phyloP scores from a whole-genome alignment of 2,888 invertebrate genomes.

The Amorpha juglandis region DNA sequence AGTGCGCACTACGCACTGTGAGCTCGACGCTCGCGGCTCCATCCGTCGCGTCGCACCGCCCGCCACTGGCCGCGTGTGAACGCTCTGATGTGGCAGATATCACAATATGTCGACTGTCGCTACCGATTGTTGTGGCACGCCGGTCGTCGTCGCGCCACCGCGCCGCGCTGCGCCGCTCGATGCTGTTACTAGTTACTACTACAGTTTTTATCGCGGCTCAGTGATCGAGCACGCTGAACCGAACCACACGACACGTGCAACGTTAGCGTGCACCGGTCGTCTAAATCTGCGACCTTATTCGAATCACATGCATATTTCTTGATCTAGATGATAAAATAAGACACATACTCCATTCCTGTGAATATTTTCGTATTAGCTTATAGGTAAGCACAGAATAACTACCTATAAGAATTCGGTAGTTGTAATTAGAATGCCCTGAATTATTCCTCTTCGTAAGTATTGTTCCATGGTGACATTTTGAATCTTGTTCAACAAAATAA shows the following conservation, averaged over 20 bases:
- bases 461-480: not conserved
- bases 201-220: conserved; percentile 15
- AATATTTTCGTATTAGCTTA: too few relatives aligned
- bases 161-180: not conserved
- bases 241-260: conserved; percentile 14
- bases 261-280: not conserved
- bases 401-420: too few relatives aligned
- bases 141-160: not conserved
- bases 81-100: conserved; percentile 31
- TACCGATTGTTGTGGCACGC: conserved; percentile 28
- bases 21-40: not conserved
- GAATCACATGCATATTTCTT: not conserved
- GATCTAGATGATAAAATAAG: not conserved
- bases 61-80: conserved; percentile 35
- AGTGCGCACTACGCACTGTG: not conserved
- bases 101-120: conserved; percentile 31
- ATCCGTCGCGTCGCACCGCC: not conserved
- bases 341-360: not conserved
- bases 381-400: too few relatives aligned
- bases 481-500: not conserved
- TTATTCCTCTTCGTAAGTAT: too few relatives aligned
- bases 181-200: not conserved
- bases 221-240: conserved; percentile 8
- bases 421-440: too few relatives aligned
- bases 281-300: conserved; percentile 8